Evolutionary conservation across 2,113 vertebrate species (phyloP).

Genomic region (Boulengeromyrus knoepffleri): DNA sequence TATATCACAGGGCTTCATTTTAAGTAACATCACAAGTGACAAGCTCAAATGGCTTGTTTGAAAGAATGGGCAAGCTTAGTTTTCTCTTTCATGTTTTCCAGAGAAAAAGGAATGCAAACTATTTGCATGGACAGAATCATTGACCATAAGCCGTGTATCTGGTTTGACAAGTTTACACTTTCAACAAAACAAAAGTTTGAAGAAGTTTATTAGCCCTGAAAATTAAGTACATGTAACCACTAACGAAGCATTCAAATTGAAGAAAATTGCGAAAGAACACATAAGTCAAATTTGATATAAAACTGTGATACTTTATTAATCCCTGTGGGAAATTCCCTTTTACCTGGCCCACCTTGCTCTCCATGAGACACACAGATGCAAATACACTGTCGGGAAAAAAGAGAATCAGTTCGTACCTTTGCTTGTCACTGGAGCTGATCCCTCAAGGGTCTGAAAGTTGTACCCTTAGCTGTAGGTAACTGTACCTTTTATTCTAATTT

Average conservation of each 20-base stretch:
- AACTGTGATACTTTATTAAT: background rate
- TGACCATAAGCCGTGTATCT: conserved; percentile 15
- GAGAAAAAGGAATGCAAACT: conserved; percentile 10
- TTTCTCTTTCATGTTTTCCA: background rate
- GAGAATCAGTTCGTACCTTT: background rate
- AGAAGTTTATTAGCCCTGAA: background rate
- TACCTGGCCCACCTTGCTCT: background rate
- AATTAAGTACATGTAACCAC: conserved; percentile 1
- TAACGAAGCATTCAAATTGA: conserved; percentile 7
- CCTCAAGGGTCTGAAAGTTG: background rate
- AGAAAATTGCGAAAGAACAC: background rate
- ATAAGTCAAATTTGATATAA: background rate
- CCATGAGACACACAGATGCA: background rate
- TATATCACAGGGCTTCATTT: background rate
- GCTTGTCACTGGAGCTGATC: background rate
- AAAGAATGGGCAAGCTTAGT: background rate
- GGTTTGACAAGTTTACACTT: conserved; percentile 29
- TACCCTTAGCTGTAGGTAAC: background rate
- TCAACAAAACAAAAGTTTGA: background rate
- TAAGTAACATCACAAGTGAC: background rate
- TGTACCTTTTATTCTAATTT: background rate
- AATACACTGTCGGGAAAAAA: background rate
- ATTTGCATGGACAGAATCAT: background rate
- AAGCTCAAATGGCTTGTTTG: background rate
- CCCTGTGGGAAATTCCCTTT: background rate